Percentiles rank a stretch among this genome's conserved stretches.
These are phyloP conservation scores for Trichonephila inaurata DNA, from an alignment of 1,140 invertebrate genomes.

Conservation along the genomic window DNA sequence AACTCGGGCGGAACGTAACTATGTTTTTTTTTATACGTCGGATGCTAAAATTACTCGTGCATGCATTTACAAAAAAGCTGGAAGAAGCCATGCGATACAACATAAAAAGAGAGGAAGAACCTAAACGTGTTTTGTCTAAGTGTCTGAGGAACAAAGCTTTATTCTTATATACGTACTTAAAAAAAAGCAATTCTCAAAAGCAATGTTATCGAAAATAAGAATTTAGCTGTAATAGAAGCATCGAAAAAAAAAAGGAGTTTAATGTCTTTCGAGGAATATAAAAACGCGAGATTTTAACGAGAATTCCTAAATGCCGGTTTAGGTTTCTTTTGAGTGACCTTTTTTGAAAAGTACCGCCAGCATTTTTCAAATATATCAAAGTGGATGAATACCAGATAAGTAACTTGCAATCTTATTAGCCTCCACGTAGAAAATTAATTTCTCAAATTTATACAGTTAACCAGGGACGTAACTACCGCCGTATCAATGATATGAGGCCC, in stretches of 20 bases:
- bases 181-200: neutral
- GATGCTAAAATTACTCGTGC: constrained; percentile 26
- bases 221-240: no score
- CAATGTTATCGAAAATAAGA: neutral
- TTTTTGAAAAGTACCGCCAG: no score
- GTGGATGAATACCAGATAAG: no score
- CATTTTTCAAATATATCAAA: no score
- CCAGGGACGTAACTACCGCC: no score
- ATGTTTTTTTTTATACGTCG: neutral
- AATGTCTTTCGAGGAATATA: neutral
- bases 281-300: neutral
- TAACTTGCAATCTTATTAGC: no score
- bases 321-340: neutral
- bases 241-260: neutral
- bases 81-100: constrained; percentile 7
- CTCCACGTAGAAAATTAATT: no score
- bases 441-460: no score
- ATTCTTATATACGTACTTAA: neutral
- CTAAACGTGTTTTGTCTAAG: neutral
- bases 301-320: neutral
- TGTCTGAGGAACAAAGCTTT: neutral
- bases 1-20: neutral
- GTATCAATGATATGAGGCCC: no score
- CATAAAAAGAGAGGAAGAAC: neutral
- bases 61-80: neutral